A percentile compares a stretch with the other conserved stretches of the same genome.
Evolutionary conservation across 2,797 vertebrate species (phyloP).

Genomic region (Melanotaenia trifasciata): DNA sequence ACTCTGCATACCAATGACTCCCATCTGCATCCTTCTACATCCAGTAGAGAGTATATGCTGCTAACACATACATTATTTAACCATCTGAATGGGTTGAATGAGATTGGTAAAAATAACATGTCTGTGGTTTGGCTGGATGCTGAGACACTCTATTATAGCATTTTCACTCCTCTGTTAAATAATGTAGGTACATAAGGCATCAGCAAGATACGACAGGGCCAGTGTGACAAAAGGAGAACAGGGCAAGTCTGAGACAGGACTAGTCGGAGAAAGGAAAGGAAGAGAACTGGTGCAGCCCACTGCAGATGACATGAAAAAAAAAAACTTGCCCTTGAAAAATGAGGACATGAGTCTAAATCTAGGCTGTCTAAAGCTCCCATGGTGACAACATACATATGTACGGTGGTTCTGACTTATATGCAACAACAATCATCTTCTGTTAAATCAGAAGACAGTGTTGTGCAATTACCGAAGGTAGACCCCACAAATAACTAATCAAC

Average conservation of each 20-base stretch:
- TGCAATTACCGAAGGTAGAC: neutral
- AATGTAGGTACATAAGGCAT: conserved; percentile 78
- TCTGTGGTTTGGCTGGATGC: conserved; percentile 63
- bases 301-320: conserved; percentile 25
- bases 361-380: conserved; percentile 52
- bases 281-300: conserved; percentile 39
- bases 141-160: conserved; percentile 68
- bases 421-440: neutral
- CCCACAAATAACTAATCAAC: neutral
- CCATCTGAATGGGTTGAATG: conserved; percentile 57
- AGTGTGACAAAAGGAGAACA: conserved; percentile 36
- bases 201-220: conserved; percentile 35
- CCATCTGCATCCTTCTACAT: conserved; percentile 54
- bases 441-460: neutral
- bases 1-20: conserved; percentile 75
- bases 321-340: conserved; percentile 77
- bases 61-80: conserved; percentile 76
- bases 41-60: conserved; percentile 45
- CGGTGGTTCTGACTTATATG: conserved; percentile 36
- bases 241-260: conserved; percentile 34
- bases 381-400: conserved; percentile 40
- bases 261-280: conserved; percentile 30
- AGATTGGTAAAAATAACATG: conserved; percentile 76
- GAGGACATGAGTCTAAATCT: conserved; percentile 64
- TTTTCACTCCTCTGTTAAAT: conserved; percentile 76